Evolutionary conservation across 2,797 vertebrate genomes (phyloP).

Genomic region (Rhinichthys osculus): DNA sequence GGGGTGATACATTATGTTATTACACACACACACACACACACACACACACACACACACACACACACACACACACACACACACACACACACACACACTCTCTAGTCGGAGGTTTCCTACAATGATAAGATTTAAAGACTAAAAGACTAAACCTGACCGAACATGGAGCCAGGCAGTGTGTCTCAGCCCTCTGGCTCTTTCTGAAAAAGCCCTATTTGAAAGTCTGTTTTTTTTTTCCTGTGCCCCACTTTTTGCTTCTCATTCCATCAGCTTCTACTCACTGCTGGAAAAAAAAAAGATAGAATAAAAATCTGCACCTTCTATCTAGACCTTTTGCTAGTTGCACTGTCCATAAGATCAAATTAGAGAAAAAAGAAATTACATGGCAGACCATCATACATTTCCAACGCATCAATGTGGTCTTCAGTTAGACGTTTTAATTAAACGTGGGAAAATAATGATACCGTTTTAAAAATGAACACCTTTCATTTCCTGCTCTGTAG

Average conservation of each 20-base stretch:
- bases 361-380: neutral
- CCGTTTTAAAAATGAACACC: constrained; percentile 9
- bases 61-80: neutral
- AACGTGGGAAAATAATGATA: constrained; percentile 17
- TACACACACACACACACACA: neutral
- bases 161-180: constrained; percentile 27
- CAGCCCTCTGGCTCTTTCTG: constrained; percentile 40
- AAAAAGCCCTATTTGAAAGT: constrained; percentile 21
- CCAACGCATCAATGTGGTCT: neutral
- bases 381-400: neutral
- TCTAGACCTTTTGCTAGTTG: neutral
- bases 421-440: constrained; percentile 33
- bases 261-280: constrained; percentile 14
- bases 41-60: neutral
- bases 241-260: constrained; percentile 24
- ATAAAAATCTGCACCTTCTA: neutral
- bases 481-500: constrained; percentile 17
- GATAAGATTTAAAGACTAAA: constrained; percentile 30
- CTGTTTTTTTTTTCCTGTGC: neutral
- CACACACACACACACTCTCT: neutral
- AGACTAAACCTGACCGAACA: constrained; percentile 16
- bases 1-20: neutral
- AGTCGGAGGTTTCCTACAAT: neutral
- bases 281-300: neutral
- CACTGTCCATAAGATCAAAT: neutral